phyloP scores from a whole-genome alignment of 1,140 invertebrate species.

The Eulimnadia texana region DNA sequence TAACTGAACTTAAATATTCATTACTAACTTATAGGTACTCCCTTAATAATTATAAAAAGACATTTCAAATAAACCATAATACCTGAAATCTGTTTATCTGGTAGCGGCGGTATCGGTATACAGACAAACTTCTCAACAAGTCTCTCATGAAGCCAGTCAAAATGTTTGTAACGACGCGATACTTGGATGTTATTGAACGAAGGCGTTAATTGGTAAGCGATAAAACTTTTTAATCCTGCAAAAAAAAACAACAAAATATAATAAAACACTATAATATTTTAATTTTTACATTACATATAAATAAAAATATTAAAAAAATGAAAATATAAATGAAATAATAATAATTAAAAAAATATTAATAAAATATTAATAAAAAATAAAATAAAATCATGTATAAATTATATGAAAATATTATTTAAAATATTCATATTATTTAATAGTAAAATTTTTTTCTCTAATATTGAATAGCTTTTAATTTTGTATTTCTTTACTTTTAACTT shows the following conservation, averaged over 20 bases:
- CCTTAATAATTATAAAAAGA: neutral
- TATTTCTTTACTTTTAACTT: no score
- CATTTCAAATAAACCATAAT: neutral
- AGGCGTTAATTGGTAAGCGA: conserved; percentile 89
- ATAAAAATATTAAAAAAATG: neutral
- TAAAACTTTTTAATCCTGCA: conserved; percentile 77
- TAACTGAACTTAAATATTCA: no score
- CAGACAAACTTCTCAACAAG: conserved; percentile 85
- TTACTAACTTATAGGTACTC: no score
- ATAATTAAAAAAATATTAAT: neutral
- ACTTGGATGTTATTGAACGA: conserved; percentile 92
- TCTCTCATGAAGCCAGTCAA: conserved; percentile 94
- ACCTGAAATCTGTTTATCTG: conserved; percentile 92
- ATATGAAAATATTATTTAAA: neutral
- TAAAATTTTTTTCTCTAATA: no score
- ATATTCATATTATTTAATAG: no score
- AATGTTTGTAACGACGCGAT: conserved; percentile 92
- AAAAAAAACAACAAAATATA: neutral
- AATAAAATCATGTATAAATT: neutral
- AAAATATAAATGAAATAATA: neutral
- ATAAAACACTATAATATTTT: neutral
- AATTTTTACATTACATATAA: neutral
- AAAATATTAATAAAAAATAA: neutral
- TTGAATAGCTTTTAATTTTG: no score
- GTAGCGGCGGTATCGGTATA: conserved; percentile 87